These are phyloP conservation scores for Ditylenchus dipsaci DNA, from an alignment of 1,140 invertebrate species.

Conservation along the genomic window DNA sequence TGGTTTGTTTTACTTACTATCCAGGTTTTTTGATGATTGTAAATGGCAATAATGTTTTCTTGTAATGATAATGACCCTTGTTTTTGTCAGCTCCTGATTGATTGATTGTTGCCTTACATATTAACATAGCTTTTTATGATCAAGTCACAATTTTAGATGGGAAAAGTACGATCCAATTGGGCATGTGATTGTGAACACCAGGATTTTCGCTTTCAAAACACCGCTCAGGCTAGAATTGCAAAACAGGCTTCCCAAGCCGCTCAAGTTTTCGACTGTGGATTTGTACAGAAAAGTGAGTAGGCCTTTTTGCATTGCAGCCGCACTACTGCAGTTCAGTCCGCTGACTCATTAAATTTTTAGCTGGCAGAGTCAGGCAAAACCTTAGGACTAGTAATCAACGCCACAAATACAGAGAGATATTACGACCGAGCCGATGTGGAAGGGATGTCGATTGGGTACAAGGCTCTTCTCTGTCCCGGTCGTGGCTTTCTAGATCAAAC, in stretches of 20 bases:
- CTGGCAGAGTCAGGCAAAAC: conserved; percentile 58
- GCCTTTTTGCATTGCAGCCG: no score
- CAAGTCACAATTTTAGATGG: conserved; percentile 68
- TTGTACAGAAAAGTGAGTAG: conserved; percentile 40
- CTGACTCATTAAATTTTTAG: conserved; percentile 2
- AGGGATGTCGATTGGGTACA: conserved; percentile 59
- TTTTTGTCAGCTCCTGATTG: not conserved
- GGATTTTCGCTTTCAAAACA: conserved; percentile 73
- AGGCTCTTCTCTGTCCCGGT: conserved; percentile 63
- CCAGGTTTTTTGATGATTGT: not conserved
- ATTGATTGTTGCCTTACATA: not conserved
- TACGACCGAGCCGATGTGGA: conserved; percentile 60
- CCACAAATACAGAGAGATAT: conserved; percentile 69
- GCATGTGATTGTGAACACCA: conserved; percentile 66
- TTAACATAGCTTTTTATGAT: no score
- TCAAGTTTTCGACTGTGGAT: conserved; percentile 44
- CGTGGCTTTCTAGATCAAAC: conserved; percentile 59
- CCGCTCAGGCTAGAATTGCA: conserved; percentile 68
- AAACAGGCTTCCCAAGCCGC: conserved; percentile 61
- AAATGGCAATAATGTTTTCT: not conserved
- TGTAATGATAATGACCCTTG: no score
- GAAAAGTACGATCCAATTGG: conserved; percentile 68
- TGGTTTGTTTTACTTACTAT: not conserved
- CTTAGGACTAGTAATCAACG: conserved; percentile 68
- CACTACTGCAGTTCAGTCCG: no score